Percentiles rank a stretch among this genome's conserved stretches.
Conservation (phyloP, 2,113 vertebrate genomes). For the Gasterosteus aculeatus region DNA sequence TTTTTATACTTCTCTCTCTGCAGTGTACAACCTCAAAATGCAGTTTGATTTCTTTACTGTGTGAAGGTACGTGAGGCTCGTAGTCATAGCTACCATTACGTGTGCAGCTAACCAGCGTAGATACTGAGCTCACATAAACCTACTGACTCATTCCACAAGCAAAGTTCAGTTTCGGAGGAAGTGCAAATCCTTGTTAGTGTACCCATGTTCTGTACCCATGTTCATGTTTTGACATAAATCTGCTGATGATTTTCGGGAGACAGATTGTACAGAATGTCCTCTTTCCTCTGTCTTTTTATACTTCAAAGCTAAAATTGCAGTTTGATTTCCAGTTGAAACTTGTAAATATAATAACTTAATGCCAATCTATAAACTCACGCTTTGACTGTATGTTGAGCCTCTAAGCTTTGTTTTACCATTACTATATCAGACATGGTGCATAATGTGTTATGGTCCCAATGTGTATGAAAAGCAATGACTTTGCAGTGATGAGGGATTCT, state of each 20-base stretch:
- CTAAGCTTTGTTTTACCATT: neutral
- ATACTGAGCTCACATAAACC: neutral
- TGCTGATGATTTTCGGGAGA: neutral
- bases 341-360: neutral
- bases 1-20: no score
- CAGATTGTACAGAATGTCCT: slow-evolving; percentile 1
- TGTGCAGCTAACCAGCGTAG: neutral
- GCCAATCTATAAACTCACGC: no score
- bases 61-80: slow-evolving; percentile 83
- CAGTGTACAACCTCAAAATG: no score
- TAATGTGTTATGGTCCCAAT: no score
- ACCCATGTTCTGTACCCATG: neutral
- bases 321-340: neutral
- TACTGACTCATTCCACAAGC: no score
- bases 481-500: no score
- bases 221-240: neutral
- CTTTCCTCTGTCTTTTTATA: neutral
- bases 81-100: no score
- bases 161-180: neutral
- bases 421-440: neutral
- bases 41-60: no score
- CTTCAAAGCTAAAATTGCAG: neutral
- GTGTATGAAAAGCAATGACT: no score
- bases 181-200: neutral
- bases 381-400: neutral